Percentiles rank a stretch among this genome's conserved stretches.
Evolutionary conservation across 2,113 vertebrate genomes (phyloP).

Genomic region (Dendropsophus ebraccatus): DNA sequence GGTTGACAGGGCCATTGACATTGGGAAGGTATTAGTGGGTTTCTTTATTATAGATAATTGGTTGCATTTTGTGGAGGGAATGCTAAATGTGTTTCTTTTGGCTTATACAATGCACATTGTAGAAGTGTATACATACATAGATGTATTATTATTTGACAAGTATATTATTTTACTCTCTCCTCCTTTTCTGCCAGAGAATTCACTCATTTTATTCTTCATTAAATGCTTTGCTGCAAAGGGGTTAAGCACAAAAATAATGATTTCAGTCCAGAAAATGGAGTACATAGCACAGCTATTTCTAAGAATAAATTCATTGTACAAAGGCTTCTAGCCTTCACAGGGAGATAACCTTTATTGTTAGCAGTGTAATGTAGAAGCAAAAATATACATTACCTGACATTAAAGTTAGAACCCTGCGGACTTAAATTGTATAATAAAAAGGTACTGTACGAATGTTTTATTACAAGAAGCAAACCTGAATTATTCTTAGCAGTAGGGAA

Average conservation of each 20-base stretch:
- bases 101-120: too few relatives aligned
- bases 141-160: background rate
- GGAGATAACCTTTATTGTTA: conserved; percentile 54
- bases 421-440: conserved; percentile 56
- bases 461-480: conserved; percentile 41
- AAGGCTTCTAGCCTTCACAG: conserved; percentile 39
- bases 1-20: too few relatives aligned
- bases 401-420: conserved; percentile 52
- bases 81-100: too few relatives aligned
- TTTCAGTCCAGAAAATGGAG: conserved; percentile 37
- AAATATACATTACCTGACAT: conserved; percentile 57
- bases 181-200: background rate
- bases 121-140: too few relatives aligned
- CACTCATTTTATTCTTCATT: background rate
- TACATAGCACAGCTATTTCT: conserved; percentile 35
- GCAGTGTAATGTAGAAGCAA: conserved; percentile 52
- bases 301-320: conserved; percentile 38
- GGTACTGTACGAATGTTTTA: conserved; percentile 49
- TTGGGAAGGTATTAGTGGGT: too few relatives aligned
- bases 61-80: too few relatives aligned
- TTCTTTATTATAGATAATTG: too few relatives aligned
- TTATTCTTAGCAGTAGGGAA: conserved; percentile 43
- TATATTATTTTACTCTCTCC: background rate
- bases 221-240: background rate
- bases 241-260: conserved; percentile 43